A percentile compares a stretch with the other conserved stretches of the same genome.
Conservation (phyloP, 2,888 invertebrate genomes). For the Folsomia candida region DNA sequence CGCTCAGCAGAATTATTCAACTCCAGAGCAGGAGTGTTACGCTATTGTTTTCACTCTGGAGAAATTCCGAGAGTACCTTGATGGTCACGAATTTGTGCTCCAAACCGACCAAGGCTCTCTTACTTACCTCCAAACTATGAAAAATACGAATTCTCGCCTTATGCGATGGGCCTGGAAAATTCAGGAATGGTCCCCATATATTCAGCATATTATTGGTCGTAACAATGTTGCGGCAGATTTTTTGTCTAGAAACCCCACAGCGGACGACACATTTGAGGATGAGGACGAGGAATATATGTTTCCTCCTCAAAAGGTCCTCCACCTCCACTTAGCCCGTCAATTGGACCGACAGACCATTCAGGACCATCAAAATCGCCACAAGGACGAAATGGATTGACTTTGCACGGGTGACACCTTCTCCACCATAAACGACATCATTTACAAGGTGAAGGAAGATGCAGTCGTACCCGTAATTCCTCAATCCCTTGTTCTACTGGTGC, state of each 20-base stretch:
- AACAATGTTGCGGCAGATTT: conserved; percentile 25
- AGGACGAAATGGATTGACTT: not conserved
- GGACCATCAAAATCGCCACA: not conserved
- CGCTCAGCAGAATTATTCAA: conserved; percentile 10
- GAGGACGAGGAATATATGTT: not conserved
- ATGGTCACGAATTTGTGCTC: too few species aligned
- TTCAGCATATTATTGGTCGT: conserved; percentile 10
- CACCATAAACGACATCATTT: not conserved
- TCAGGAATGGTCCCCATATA: conserved; percentile 29
- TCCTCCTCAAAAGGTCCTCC: not conserved
- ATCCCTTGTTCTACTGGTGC: not conserved
- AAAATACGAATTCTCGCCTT: conserved; percentile 16
- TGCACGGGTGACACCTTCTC: not conserved
- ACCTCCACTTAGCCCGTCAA: not conserved
- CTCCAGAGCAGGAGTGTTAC: conserved; percentile 19
- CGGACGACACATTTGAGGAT: not conserved
- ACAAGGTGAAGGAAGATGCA: not conserved
- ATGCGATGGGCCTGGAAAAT: conserved; percentile 30
- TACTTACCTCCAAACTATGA: conserved; percentile 20
- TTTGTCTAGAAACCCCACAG: conserved; percentile 22
- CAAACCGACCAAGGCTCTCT: conserved; percentile 2
- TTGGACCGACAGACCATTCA: not conserved
- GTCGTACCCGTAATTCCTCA: conserved; percentile 16
- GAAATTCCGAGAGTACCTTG: conserved; percentile 19
- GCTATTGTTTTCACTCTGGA: conserved; percentile 13